Evolutionary conservation across 2,797 vertebrate genomes (phyloP).

Genomic region (Fundulus diaphanus): DNA sequence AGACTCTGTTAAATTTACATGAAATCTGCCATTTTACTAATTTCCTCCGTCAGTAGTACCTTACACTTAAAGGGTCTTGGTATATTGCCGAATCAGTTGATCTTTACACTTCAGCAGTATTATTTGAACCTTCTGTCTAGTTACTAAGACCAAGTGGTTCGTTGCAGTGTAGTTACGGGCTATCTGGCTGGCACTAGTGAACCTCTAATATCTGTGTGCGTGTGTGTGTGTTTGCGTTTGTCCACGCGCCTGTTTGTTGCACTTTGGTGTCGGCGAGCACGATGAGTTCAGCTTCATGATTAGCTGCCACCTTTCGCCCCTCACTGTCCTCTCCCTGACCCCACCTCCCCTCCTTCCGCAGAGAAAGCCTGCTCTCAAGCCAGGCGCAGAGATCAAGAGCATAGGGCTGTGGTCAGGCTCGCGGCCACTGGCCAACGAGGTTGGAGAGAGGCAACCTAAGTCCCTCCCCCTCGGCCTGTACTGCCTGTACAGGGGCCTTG

Average conservation of each 20-base stretch:
- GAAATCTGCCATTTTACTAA: neutral
- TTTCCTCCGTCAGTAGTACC: neutral
- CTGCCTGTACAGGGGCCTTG: slow-evolving; percentile 86
- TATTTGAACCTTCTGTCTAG: neutral
- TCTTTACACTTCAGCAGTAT: neutral
- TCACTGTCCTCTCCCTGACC: slow-evolving; percentile 64
- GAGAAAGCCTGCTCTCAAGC: slow-evolving; percentile 83
- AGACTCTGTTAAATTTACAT: neutral
- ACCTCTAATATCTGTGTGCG: neutral
- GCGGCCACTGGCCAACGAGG: slow-evolving; percentile 73
- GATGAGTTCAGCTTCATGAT: slow-evolving; percentile 62
- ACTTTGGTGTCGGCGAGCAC: slow-evolving; percentile 24
- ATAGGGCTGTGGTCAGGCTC: slow-evolving; percentile 78
- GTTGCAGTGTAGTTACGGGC: neutral
- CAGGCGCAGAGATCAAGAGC: slow-evolving; percentile 82
- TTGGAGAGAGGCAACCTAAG: slow-evolving; percentile 80
- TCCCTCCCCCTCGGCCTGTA: slow-evolving; percentile 83
- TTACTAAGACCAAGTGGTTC: neutral
- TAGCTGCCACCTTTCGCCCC: slow-evolving; percentile 75
- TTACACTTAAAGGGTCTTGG: neutral
- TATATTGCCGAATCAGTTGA: neutral
- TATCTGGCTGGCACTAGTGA: slow-evolving; percentile 1
- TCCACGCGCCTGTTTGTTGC: slow-evolving; percentile 26
- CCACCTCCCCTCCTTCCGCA: slow-evolving; percentile 79
- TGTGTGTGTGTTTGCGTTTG: slow-evolving; percentile 7